These are phyloP conservation scores for Rapana venosa DNA, from an alignment of 2,888 invertebrate species.

Conservation along the genomic window DNA sequence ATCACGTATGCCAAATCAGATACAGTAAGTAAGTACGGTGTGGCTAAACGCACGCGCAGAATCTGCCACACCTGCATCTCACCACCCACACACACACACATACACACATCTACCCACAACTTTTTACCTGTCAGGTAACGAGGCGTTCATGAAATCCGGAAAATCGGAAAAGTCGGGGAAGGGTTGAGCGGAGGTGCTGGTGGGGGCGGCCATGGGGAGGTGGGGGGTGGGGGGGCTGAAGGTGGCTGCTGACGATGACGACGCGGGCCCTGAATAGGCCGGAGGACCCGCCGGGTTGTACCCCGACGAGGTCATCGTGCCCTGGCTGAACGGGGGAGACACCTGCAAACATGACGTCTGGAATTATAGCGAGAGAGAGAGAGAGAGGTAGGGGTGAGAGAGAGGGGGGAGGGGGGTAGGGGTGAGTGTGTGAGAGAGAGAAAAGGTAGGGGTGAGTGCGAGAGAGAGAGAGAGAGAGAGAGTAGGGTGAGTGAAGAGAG, in stretches of 20 bases:
- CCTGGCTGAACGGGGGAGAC: conserved; percentile 66
- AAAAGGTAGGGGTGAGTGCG: too few species aligned
- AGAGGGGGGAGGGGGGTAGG: too few species aligned
- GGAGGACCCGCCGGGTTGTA: conserved; percentile 48
- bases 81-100: too few species aligned
- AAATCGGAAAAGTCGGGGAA: conserved; percentile 39
- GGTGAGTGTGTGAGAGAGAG: too few species aligned
- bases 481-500: neutral
- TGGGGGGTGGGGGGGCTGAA: conserved; percentile 30
- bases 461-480: neutral
- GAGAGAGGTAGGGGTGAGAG: conserved; percentile 29
- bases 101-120: neutral
- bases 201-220: conserved; percentile 24
- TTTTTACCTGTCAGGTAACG: conserved; percentile 34
- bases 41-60: too few species aligned
- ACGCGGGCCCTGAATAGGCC: conserved; percentile 43
- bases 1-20: too few species aligned
- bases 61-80: too few species aligned
- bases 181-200: conserved; percentile 45
- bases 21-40: too few species aligned
- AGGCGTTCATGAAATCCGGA: conserved; percentile 48
- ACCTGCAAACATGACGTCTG: conserved; percentile 52
- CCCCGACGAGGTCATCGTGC: conserved; percentile 48
- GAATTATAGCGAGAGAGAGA: neutral
- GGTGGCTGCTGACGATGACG: conserved; percentile 31